Evolutionary conservation across 2,797 vertebrate genomes (phyloP), one percentile per base, ranked within the genome.

Genomic region (Rhodeus uyekii): DNA sequence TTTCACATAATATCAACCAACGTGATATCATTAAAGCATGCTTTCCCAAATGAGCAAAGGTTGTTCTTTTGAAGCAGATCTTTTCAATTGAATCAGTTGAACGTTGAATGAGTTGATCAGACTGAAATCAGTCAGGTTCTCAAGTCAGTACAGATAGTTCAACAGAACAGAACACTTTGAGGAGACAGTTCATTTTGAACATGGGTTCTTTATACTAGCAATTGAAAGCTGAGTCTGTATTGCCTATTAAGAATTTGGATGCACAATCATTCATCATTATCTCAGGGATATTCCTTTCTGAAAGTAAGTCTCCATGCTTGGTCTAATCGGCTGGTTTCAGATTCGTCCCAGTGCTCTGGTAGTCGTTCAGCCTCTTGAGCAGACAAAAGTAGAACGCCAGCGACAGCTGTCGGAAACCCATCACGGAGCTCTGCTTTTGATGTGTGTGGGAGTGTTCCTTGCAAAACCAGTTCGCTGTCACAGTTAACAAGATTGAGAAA

Each of bases 351-450:
- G 44, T 24, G 3, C 85, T 81, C 69, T 81, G 32, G 58, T 80
- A 86, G 55, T 73, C 74, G 78, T 72, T 71, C 75, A 29, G 44
- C 50, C 78, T 78, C 78, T 76, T 68, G 24, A 87, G 89, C 80
- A n/a, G 60, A 32, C 24, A 73, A 53, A 87, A 81, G 77, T 73
- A 81, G 78, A 85, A 83, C 80, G 60, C 61, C 65, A 85, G 78
- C 82, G 67, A 76, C 81, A 58, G 81, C 83, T 65, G 84, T 84
- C 78, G 68, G 46, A 19, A 73, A 71, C 76, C 82, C 85, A 84
- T 87, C 83, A 83, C 24, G 8, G 63, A 34, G 36, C 82, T 76
- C 75, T 7, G 75, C 88, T 86, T 90, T 87, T 90, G 79, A 90
- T 91, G 86, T 77, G 32, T 58, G 82, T 83, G 38, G 83, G 74